These are phyloP conservation scores for Triplophysa yarkandensis DNA, from an alignment of 2,797 vertebrate genomes.

Conservation along the genomic window DNA sequence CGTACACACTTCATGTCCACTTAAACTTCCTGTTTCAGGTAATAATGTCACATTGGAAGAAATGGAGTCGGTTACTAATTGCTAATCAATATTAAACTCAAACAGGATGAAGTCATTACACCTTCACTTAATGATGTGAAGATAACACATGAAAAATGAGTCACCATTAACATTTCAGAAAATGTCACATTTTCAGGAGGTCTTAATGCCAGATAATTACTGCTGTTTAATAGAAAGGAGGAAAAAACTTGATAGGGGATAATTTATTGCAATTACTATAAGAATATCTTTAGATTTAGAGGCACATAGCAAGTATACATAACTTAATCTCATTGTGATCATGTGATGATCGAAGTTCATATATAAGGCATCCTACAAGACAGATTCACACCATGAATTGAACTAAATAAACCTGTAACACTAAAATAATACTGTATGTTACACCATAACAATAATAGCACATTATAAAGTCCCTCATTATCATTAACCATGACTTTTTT, in stretches of 20 bases:
- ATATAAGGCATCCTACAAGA: too few relatives aligned
- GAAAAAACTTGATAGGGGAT: not conserved
- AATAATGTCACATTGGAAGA: not conserved
- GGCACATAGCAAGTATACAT: too few relatives aligned
- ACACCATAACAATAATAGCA: too few relatives aligned
- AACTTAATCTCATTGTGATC: too few relatives aligned
- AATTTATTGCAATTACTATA: not conserved
- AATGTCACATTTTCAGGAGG: slow-evolving; percentile 40
- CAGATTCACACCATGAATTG: too few relatives aligned
- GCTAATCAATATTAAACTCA: slow-evolving; percentile 18
- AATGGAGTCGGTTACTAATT: not conserved
- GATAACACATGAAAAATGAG: not conserved
- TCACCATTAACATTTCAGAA: slow-evolving; percentile 24
- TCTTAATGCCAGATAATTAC: slow-evolving; percentile 30
- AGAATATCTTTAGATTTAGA: too few relatives aligned
- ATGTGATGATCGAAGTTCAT: too few relatives aligned
- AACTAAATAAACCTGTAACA: too few relatives aligned
- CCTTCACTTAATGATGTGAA: not conserved
- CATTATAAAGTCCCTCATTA: too few relatives aligned
- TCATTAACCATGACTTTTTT: too few relatives aligned
- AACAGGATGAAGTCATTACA: slow-evolving; percentile 16
- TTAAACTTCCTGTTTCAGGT: not conserved
- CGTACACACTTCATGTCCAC: slow-evolving; percentile 1
- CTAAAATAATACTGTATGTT: too few relatives aligned
- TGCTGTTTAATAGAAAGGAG: not conserved